These are phyloP conservation scores for Fragum fragum DNA, from an alignment of 2,888 invertebrate species.

Conservation along the genomic window DNA sequence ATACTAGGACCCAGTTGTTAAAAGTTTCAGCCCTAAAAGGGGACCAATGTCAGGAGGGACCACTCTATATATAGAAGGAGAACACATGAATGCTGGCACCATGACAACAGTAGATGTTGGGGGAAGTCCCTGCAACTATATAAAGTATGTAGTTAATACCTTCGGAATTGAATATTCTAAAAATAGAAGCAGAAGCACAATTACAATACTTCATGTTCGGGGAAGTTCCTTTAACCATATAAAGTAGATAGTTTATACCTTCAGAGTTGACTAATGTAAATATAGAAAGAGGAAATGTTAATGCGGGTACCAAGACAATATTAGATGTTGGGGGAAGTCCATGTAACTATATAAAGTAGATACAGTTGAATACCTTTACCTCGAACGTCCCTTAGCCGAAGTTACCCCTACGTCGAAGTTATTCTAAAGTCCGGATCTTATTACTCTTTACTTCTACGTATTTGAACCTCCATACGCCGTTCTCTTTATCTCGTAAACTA, in stretches of 20 bases:
- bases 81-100: constrained; percentile 96
- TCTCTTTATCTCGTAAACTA: no score
- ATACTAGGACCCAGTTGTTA: constrained; percentile 90
- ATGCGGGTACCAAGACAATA: constrained; percentile 95
- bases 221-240: constrained; percentile 75
- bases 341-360: constrained; percentile 76
- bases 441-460: no score
- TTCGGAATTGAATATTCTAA: constrained; percentile 90
- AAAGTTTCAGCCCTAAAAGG: constrained; percentile 88
- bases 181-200: constrained; percentile 95
- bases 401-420: no score
- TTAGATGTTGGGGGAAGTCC: constrained; percentile 91
- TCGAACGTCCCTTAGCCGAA: no score
- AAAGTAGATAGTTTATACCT: constrained; percentile 67
- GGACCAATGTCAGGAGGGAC: constrained; percentile 99
- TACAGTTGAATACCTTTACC: no score
- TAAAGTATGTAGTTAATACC: constrained; percentile 65
- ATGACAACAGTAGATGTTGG: constrained; percentile 94
- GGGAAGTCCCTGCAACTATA: constrained; percentile 75
- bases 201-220: constrained; percentile 94
- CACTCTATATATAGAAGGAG: constrained; percentile 95
- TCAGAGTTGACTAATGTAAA: constrained; percentile 93
- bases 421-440: no score
- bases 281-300: constrained; percentile 95
- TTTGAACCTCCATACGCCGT: no score